These are phyloP conservation scores for Coecobrya sp. DNA, from an alignment of 2,888 invertebrate species.

Conservation along the genomic window DNA sequence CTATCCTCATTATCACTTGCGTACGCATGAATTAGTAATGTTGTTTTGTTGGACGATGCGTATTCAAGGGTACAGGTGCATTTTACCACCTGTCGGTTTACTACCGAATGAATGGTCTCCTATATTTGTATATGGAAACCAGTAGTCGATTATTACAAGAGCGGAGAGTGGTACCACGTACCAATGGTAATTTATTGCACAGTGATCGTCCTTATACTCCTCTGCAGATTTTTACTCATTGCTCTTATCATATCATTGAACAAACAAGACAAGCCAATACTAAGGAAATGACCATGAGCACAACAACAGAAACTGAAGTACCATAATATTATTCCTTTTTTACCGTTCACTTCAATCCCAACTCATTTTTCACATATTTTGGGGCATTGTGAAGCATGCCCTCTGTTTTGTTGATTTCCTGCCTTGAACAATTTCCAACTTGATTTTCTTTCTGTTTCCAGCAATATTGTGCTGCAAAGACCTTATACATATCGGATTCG, in stretches of 20 bases:
- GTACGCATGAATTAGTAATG: slow-evolving; percentile 63
- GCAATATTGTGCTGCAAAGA: slow-evolving; percentile 99
- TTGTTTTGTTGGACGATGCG: slow-evolving; percentile 9
- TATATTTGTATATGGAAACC: too few species aligned
- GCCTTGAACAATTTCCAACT: too few species aligned
- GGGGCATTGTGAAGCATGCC: slow-evolving; percentile 45
- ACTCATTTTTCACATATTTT: not conserved
- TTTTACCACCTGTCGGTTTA: slow-evolving; percentile 79
- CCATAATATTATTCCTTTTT: too few species aligned
- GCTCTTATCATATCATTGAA: slow-evolving; percentile 73
- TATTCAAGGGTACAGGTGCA: slow-evolving; percentile 75
- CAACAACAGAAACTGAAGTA: not conserved
- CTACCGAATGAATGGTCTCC: too few species aligned
- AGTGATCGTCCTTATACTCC: slow-evolving; percentile 2
- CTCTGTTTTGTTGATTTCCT: not conserved
- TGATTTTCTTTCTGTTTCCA: slow-evolving; percentile 86
- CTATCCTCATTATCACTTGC: slow-evolving; percentile 49
- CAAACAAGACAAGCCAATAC: slow-evolving; percentile 63
- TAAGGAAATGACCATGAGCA: not conserved
- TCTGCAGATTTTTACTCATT: slow-evolving; percentile 34
- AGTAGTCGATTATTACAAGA: slow-evolving; percentile 13
- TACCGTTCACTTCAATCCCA: not conserved
- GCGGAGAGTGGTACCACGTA: slow-evolving; percentile 65
- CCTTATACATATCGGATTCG: slow-evolving; percentile 99
- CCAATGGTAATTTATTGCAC: slow-evolving; percentile 30